Conservation (phyloP, 2,113 vertebrate species). For the Serranochromis macrocephalus region DNA sequence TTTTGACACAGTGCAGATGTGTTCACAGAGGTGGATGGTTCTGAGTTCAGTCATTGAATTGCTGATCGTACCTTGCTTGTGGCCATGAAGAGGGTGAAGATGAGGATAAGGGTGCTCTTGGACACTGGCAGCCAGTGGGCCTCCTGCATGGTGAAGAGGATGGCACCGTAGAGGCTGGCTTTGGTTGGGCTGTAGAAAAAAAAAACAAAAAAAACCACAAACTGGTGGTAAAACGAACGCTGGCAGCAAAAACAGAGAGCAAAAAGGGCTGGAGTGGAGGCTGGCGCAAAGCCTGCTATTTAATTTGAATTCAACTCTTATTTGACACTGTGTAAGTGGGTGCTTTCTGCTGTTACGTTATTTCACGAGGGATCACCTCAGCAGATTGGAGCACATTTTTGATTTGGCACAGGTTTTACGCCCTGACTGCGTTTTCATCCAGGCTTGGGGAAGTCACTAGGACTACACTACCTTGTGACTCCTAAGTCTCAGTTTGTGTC, state of each 20-base stretch:
- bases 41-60: not conserved
- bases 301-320: not conserved
- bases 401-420: not conserved
- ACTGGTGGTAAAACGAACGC: not conserved
- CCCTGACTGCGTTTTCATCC: not conserved
- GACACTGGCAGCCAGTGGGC: conserved; percentile 85
- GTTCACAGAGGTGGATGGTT: not conserved
- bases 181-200: conserved; percentile 83
- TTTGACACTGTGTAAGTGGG: not conserved
- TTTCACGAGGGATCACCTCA: not conserved
- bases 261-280: not conserved
- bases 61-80: conserved; percentile 75
- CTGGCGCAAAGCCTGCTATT: not conserved
- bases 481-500: not conserved
- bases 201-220: not conserved
- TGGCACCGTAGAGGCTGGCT: conserved; percentile 91
- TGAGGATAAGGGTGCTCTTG: conserved; percentile 85
- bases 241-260: not conserved
- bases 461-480: not conserved
- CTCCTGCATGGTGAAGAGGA: conserved; percentile 93
- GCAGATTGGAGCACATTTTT: not conserved
- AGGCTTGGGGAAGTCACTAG: not conserved
- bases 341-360: not conserved
- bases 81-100: conserved; percentile 95
- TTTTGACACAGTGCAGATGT: not conserved